A percentile compares a stretch with the other conserved stretches of the same genome.
These are phyloP conservation scores for Syncerus caffer DNA, from an alignment of 2,797 vertebrate genomes.

Conservation along the genomic window DNA sequence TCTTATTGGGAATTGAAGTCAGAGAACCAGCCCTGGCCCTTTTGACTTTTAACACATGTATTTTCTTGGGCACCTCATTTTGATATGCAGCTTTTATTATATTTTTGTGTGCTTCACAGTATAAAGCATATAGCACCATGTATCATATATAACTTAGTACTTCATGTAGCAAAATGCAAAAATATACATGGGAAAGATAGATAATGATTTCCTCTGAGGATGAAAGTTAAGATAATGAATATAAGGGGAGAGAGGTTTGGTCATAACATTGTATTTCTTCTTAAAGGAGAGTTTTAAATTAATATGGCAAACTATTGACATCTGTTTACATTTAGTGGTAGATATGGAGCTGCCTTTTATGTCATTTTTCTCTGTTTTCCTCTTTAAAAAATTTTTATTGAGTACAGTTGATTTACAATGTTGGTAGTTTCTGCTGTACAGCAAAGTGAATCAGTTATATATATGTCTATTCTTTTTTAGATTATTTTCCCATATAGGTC, in stretches of 20 bases:
- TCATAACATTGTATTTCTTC: neutral
- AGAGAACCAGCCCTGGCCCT: neutral
- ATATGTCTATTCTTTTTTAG: neutral
- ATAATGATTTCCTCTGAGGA: neutral
- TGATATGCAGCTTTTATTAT: neutral
- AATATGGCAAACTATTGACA: neutral
- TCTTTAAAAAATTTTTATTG: neutral
- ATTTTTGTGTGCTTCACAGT: neutral
- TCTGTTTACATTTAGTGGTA: neutral
- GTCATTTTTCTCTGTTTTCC: neutral
- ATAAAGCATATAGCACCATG: neutral
- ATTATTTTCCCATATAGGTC: neutral
- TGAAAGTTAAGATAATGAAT: neutral
- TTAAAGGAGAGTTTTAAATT: neutral
- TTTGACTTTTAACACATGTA: neutral
- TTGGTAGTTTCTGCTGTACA: neutral
- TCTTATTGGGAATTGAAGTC: neutral
- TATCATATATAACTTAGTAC: neutral
- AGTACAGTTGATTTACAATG: neutral
- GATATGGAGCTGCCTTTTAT: neutral
- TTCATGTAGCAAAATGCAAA: neutral
- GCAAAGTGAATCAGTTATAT: neutral
- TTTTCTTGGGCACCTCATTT: neutral
- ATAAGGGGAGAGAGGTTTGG: neutral
- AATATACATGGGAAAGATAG: neutral